Conservation (phyloP, 2,113 vertebrate genomes). For the Chlamydotis undulata region DNA sequence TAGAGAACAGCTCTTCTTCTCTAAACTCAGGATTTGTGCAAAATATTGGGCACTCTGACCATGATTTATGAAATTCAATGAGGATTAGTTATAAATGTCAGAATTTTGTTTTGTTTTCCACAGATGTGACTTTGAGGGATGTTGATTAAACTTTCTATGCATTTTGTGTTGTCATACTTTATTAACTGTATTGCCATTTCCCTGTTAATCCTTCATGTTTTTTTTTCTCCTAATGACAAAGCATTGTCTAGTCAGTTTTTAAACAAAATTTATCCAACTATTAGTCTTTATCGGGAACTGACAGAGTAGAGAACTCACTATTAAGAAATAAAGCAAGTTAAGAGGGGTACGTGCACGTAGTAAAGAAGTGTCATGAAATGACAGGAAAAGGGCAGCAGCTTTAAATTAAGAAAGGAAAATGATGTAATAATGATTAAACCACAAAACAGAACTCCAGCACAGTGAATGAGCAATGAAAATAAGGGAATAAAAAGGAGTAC, state of each 20-base stretch:
- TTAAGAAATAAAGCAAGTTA: neutral
- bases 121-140: neutral
- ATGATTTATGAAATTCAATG: neutral
- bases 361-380: slow-evolving; percentile 38
- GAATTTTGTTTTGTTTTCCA: neutral
- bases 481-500: slow-evolving; percentile 54
- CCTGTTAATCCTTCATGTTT: neutral
- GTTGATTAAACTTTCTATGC: neutral
- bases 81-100: neutral
- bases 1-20: neutral
- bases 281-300: neutral
- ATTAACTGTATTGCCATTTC: neutral
- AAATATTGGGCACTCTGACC: neutral
- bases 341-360: neutral
- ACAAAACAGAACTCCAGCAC: slow-evolving; percentile 48
- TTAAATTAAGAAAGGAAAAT: slow-evolving; percentile 57
- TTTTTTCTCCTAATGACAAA: neutral
- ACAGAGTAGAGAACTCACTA: neutral
- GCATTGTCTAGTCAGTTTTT: neutral
- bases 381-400: slow-evolving; percentile 46
- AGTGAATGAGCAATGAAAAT: slow-evolving; percentile 53
- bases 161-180: neutral
- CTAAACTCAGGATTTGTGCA: neutral
- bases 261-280: neutral
- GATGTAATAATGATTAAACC: slow-evolving; percentile 52